Evolutionary conservation across 2,113 vertebrate species (phyloP), one percentile per base, ranked within the genome.

Genomic region (Antechinus stuartii): DNA sequence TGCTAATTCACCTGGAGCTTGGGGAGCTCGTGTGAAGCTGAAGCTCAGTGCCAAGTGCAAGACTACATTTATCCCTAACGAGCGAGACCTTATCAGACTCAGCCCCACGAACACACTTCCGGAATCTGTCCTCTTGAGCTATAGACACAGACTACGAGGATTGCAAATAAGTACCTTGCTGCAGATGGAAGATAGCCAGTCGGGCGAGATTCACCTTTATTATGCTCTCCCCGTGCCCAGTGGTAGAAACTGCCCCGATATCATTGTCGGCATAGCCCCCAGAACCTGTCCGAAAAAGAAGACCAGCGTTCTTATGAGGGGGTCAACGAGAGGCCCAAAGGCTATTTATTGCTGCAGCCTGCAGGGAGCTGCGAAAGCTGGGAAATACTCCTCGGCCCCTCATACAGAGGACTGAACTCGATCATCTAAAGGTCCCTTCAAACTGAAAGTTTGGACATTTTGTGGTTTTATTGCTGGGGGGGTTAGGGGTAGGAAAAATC

Each of bases 191-290:
- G 90, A 99, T 99, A 90, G 99, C 97, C 93, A 99, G 99, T 95
- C 99, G 98, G 93, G 99, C 99, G 95, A 99, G 98, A 9, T 98
- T 99, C 96, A 99, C 99, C 98, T 99, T 99, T 99, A 99, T 99
- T 97, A 99, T 99, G 97, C 99, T 98, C 97, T 99, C 99, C 22
- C 99, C 99, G 0, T 99, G 98, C 54, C 99, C 99, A 0, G 99
- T 99, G 0, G 99, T 98, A 6, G 99, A 99, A 89, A 99, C 96
- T 0, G 99, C 99, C 96, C 99, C 99, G 1, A 98, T 92, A 27
- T 35, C 30, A 93, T 99, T 99, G 98, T 99, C 99, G 55, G 99
- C 99, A 54, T 99, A 99, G 46, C 99, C 99, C 90, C 99, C 99
- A 94, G 98, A 98, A 54, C 99, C 99, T 99, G 99, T 91, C 49